A percentile compares a stretch with the other conserved stretches of the same genome.
Evolutionary conservation across 2,888 invertebrate genomes (phyloP).

Genomic region (Nomada flava): DNA sequence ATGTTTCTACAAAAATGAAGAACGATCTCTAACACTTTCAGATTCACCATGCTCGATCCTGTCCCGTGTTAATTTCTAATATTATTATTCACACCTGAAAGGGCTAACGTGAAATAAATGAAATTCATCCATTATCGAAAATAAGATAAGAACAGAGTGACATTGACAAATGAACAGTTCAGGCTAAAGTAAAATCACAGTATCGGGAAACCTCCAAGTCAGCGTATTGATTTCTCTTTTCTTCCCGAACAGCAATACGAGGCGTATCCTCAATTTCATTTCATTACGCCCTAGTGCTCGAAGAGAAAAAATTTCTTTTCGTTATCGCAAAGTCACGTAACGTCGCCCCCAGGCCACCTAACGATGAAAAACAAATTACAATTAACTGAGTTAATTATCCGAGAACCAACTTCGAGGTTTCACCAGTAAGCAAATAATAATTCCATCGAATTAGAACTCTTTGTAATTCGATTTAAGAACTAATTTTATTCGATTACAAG

Average conservation of each 20-base stretch:
- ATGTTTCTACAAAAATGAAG: constrained; percentile 25
- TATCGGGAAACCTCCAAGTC: constrained; percentile 30
- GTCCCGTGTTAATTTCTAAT: neutral
- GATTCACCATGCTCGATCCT: constrained; percentile 4
- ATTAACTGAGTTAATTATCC: neutral
- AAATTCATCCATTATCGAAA: constrained; percentile 7
- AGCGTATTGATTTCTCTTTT: neutral
- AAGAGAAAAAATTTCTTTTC: neutral
- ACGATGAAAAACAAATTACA: neutral
- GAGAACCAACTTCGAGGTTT: constrained; percentile 23
- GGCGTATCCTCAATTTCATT: neutral
- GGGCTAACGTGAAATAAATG: constrained; percentile 15
- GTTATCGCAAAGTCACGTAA: neutral
- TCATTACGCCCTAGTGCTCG: neutral
- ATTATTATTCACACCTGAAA: constrained; percentile 25
- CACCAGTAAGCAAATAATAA: neutral
- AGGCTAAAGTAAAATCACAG: neutral
- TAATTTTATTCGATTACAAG: constrained; percentile 55
- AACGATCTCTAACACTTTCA: constrained; percentile 12
- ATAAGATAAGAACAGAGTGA: neutral
- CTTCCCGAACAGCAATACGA: constrained; percentile 15
- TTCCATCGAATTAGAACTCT: constrained; percentile 22
- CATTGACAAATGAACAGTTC: neutral
- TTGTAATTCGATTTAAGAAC: constrained; percentile 29
- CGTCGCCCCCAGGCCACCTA: too few relatives aligned